Evolutionary conservation across 2,113 vertebrate species (phyloP).

Genomic region (Bucco capensis): DNA sequence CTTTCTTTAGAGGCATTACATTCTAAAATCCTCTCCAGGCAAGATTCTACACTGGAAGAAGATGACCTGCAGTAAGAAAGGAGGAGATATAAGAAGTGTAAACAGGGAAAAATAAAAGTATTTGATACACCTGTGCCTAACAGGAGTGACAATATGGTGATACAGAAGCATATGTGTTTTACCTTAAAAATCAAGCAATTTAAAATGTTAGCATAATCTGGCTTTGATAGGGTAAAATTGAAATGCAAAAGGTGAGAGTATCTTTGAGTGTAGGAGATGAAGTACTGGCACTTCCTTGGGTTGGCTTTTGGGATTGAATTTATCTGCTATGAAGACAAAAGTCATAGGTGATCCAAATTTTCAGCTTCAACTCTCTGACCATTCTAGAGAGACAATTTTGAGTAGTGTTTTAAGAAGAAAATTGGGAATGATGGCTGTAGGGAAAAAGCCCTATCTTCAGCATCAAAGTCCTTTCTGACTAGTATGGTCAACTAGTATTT

Average conservation of each 20-base stretch:
- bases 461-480: background rate
- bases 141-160: background rate
- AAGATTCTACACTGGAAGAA: background rate
- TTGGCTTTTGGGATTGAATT: background rate
- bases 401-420: background rate
- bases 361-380: background rate
- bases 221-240: background rate
- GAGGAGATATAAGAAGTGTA: background rate
- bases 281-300: background rate
- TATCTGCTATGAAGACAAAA: background rate
- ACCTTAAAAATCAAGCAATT: background rate
- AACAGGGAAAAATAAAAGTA: background rate
- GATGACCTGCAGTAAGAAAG: background rate
- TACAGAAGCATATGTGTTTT: background rate
- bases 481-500: background rate
- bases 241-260: background rate
- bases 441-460: background rate
- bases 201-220: background rate
- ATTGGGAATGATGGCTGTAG: background rate
- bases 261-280: background rate
- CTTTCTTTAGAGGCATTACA: background rate
- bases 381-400: background rate
- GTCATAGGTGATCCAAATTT: background rate
- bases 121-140: accelerated
- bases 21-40: background rate